Conservation (phyloP, 2,797 vertebrate genomes). For the Rhinella marina region DNA sequence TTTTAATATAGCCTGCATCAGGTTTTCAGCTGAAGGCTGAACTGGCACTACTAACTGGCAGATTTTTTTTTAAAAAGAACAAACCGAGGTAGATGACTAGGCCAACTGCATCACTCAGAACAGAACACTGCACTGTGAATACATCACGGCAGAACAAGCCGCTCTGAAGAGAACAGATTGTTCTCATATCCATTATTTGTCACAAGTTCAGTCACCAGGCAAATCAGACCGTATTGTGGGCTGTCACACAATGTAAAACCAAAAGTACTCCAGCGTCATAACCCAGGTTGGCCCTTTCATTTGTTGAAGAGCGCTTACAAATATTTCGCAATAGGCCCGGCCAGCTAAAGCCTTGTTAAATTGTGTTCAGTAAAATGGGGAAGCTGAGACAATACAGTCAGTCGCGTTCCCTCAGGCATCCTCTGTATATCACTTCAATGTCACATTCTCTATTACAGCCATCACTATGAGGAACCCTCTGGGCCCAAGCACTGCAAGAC, state of each 20-base stretch:
- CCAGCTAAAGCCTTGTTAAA: not conserved
- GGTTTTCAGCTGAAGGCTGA: no score
- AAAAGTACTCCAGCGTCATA: not conserved
- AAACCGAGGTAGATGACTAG: not conserved
- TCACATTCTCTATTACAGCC: not conserved
- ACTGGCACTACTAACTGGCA: not conserved
- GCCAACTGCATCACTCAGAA: not conserved
- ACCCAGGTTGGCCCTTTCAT: not conserved
- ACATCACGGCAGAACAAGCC: not conserved
- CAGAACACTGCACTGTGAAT: not conserved
- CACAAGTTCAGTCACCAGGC: not conserved
- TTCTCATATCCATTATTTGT: not conserved
- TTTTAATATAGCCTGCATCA: no score
- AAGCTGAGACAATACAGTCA: not conserved
- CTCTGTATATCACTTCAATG: constrained; percentile 1
- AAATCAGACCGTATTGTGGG: not conserved
- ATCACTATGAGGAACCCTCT: not conserved
- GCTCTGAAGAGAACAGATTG: not conserved
- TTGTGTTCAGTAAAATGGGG: not conserved
- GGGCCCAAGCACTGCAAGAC: not conserved
- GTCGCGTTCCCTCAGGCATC: not conserved
- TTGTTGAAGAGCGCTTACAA: not conserved
- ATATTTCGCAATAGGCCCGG: not conserved
- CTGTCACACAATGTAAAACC: not conserved
- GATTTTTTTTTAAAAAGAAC: not conserved